Percentiles rank a stretch among this genome's conserved stretches.
These are phyloP conservation scores for Pristiophorus japonicus DNA, from an alignment of 2,113 vertebrate genomes.

Conservation along the genomic window DNA sequence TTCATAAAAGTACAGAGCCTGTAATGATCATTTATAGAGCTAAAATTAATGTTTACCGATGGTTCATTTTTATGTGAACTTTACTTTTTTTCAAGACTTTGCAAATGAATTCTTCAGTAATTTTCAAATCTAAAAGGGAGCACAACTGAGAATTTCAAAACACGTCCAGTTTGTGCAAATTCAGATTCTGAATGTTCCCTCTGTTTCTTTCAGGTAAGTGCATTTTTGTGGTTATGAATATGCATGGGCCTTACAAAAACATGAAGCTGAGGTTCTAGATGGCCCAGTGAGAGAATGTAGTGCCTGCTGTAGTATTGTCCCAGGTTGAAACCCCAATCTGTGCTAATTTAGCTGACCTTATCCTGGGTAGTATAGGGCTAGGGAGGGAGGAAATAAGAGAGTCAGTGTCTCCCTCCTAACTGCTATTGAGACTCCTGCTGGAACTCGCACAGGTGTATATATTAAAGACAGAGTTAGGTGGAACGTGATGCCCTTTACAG, in stretches of 20 bases:
- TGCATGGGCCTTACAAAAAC: not conserved
- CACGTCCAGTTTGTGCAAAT: not conserved
- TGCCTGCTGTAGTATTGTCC: not conserved
- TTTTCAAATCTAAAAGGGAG: constrained; percentile 35
- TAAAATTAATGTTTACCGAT: not conserved
- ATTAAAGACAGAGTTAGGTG: not conserved
- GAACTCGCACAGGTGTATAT: not conserved
- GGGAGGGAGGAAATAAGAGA: not conserved
- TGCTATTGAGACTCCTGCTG: not conserved
- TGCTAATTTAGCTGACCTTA: not conserved
- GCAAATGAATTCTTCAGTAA: constrained; percentile 43
- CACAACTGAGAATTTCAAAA: not conserved
- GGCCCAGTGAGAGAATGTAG: not conserved
- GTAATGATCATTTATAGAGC: constrained; percentile 39
- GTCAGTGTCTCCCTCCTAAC: not conserved
- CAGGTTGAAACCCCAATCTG: not conserved
- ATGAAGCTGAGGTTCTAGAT: not conserved
- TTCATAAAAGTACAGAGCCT: constrained; percentile 84
- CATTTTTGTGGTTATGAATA: not conserved
- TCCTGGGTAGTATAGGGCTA: not conserved
- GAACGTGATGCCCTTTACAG: not conserved
- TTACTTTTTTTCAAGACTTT: constrained; percentile 19
- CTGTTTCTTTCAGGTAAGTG: not conserved
- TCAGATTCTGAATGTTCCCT: not conserved
- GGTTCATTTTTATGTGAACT: not conserved